phyloP scores from a whole-genome alignment of 1,140 invertebrate genomes.

The Marisa cornuarietis region DNA sequence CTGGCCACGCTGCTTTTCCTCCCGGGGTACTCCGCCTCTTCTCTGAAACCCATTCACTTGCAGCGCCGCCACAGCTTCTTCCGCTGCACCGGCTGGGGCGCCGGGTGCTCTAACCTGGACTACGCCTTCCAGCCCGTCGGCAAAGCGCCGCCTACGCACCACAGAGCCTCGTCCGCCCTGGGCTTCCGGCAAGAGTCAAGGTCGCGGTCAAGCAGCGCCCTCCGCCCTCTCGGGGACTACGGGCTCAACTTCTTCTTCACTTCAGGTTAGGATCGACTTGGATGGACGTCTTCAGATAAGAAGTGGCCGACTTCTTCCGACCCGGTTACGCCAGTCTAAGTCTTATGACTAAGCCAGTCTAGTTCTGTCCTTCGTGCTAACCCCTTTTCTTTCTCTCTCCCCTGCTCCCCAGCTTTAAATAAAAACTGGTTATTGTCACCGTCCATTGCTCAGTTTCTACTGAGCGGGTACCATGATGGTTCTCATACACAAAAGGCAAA shows the following conservation, averaged over 20 bases:
- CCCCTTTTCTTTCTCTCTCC: too few relatives aligned
- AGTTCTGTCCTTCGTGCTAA: too few relatives aligned
- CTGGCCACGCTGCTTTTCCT: neutral
- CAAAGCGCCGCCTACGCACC: neutral
- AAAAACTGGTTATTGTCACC: too few relatives aligned
- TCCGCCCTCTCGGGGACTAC: slow-evolving; percentile 1
- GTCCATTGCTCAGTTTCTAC: too few relatives aligned
- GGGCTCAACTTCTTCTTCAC: slow-evolving; percentile 31
- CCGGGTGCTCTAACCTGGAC: slow-evolving; percentile 40
- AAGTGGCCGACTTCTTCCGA: too few relatives aligned
- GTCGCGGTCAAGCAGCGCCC: too few relatives aligned
- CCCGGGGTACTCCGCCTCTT: neutral
- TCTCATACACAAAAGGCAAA: too few relatives aligned
- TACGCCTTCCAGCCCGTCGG: slow-evolving; percentile 7
- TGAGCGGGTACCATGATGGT: too few relatives aligned
- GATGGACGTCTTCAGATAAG: too few relatives aligned
- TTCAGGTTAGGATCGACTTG: slow-evolving; percentile 21
- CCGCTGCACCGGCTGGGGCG: slow-evolving; percentile 48
- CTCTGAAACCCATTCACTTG: neutral
- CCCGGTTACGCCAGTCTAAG: too few relatives aligned
- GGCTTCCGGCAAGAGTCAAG: neutral
- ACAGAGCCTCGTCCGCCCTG: neutral
- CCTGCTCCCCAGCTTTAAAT: too few relatives aligned
- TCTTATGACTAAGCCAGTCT: too few relatives aligned
- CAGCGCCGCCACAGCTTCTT: slow-evolving; percentile 45